Evolutionary conservation across 1,140 invertebrate genomes (phyloP).

Genomic region (Anadara kagoshimensis): DNA sequence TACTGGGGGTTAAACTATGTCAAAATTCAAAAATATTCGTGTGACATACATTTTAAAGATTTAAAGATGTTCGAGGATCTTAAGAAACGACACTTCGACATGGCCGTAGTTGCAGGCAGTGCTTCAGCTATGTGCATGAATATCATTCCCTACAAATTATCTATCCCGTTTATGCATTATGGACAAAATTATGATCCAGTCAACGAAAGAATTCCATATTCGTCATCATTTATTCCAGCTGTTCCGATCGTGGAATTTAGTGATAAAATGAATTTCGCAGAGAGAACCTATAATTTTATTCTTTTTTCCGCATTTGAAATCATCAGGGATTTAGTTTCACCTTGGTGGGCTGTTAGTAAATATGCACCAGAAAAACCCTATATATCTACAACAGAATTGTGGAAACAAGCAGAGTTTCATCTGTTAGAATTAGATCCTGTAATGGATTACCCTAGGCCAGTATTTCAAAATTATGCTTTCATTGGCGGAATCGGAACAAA

Average conservation of each 20-base stretch:
- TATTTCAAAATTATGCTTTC: conserved; percentile 46
- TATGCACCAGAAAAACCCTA: conserved; percentile 3
- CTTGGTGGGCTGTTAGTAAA: not conserved
- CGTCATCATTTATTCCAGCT: conserved; percentile 9
- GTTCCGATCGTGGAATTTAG: not conserved
- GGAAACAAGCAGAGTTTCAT: conserved; percentile 29
- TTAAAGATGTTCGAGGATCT: too few species aligned
- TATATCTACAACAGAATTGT: not conserved
- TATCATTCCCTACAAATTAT: conserved; percentile 20
- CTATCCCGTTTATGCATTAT: conserved; percentile 2
- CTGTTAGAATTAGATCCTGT: conserved; percentile 43
- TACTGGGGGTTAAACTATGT: too few species aligned
- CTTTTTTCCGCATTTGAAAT: not conserved
- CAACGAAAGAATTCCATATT: conserved; percentile 3
- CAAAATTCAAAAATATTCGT: too few species aligned
- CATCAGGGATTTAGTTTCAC: not conserved
- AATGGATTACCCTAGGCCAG: conserved; percentile 42
- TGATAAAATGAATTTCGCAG: not conserved
- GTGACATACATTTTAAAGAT: too few species aligned
- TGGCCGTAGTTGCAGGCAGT: not conserved
- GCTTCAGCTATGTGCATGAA: not conserved
- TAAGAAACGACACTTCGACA: too few species aligned
- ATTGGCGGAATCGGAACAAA: conserved; percentile 40
- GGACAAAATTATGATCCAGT: not conserved
- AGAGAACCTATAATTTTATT: conserved; percentile 1